These are phyloP conservation scores for Hemicordylus capensis DNA, from an alignment of 2,113 vertebrate species.

Conservation along the genomic window DNA sequence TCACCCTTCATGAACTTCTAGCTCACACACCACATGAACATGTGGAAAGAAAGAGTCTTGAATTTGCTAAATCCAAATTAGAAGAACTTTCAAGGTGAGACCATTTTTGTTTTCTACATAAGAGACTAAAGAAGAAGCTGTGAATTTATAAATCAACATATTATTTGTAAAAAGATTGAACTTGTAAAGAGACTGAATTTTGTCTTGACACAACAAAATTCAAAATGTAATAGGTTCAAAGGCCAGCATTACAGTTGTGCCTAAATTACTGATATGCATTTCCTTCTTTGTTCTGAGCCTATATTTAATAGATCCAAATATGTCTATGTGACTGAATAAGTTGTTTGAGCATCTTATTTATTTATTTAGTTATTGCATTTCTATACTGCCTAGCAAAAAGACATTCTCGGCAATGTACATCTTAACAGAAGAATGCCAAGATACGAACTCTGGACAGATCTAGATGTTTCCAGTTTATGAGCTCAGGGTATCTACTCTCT, in stretches of 20 bases:
- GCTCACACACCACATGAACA: conserved; percentile 98
- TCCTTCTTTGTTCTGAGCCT: not conserved
- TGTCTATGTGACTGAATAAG: not conserved
- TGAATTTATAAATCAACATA: not conserved
- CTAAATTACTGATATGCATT: not conserved
- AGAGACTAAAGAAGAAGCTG: conserved; percentile 10
- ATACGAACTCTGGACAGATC: not conserved
- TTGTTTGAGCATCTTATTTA: not conserved
- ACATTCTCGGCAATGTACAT: too few species aligned
- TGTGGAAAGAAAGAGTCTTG: conserved; percentile 95
- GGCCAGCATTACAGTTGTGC: not conserved
- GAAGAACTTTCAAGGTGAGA: conserved; percentile 94
- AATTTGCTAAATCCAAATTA: conserved; percentile 97
- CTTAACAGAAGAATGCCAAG: not conserved
- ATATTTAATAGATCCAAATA: not conserved
- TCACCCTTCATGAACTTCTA: conserved; percentile 95
- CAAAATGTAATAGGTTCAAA: not conserved
- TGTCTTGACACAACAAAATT: not conserved
- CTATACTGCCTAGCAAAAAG: too few species aligned
- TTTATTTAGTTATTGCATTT: too few species aligned
- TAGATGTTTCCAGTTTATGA: not conserved
- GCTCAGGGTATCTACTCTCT: too few species aligned
- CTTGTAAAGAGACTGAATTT: not conserved
- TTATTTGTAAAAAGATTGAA: not conserved
- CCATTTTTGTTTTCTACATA: not conserved